These are phyloP conservation scores for Phenacoccus solenopsis DNA, from an alignment of 1,140 invertebrate genomes.

Conservation along the genomic window DNA sequence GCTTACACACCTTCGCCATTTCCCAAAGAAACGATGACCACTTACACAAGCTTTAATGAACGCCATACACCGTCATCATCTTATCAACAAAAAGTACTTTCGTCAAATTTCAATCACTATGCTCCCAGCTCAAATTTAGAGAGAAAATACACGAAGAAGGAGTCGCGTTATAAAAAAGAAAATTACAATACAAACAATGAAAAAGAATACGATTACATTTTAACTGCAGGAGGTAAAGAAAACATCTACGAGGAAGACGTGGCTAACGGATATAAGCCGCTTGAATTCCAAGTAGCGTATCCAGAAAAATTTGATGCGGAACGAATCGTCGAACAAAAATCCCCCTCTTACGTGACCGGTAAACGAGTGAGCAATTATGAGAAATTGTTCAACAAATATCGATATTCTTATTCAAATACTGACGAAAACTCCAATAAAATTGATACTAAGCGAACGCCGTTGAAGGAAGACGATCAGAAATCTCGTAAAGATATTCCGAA, in stretches of 20 bases:
- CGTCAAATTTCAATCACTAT: neutral
- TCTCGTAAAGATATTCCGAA: neutral
- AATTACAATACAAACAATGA: neutral
- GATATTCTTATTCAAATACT: neutral
- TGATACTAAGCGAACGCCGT: neutral
- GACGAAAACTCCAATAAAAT: neutral
- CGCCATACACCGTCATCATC: neutral
- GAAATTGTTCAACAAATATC: neutral
- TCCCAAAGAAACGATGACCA: neutral
- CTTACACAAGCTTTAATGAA: neutral
- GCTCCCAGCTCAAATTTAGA: neutral
- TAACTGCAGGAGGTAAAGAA: neutral
- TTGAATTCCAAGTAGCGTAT: neutral
- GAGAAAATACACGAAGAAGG: neutral
- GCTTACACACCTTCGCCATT: neutral
- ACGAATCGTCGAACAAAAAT: neutral
- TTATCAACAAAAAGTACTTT: neutral
- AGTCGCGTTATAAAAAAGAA: neutral
- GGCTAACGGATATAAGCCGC: neutral
- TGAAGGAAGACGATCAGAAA: neutral
- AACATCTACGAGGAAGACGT: neutral
- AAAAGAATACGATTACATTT: neutral
- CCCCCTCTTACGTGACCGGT: neutral
- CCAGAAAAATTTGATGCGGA: neutral
- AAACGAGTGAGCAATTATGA: neutral